Evolutionary conservation across 2,797 vertebrate species (phyloP), one percentile per base, ranked within the genome.

Genomic region (Pteropus rufus): DNA sequence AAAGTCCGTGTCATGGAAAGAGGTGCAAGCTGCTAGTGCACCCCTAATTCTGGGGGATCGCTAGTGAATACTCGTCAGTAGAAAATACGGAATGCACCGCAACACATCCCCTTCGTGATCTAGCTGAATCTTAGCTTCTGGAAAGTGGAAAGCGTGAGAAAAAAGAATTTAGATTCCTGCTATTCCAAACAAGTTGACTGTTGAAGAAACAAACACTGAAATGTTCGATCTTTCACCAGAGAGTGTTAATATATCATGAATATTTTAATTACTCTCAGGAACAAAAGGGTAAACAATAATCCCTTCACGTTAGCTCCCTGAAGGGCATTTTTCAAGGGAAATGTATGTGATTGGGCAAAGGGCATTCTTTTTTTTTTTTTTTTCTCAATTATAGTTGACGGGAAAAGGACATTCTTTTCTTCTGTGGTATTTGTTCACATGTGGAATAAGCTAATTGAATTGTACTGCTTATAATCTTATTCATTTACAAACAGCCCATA

Each of bases 401-500:
- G 10, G 18, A 83, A 91, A 92, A 86, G 29, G 58, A 92, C 89
- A 83, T 82, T 83, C 62, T 70, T 70, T 79, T 75, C 56, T 81
- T 89, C 75, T 82, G 70, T 80, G 58, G 76, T 44, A 93, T 83
- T 70, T 92, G 10, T 93, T 89, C 83, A 89, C 54, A 93, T 39
- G 76, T 64, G n/a, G 29, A 96, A 80, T 56, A 60, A 83, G 29
- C 46, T 81, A 86, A 97, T 36, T 91, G 84, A 76, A 89, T 89
- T 93, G 91, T 89, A 67, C 18, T 56, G 12, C 85, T 84, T 62
- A 93, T 65, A 84, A 86, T 91, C 31, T 82, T 91, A 69, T 69
- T 95, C 65, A 96, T 84, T 95, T 89, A 67, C 76, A 90, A 95
- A 94, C n/a, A 94, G 11, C 2, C 76, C 91, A 76, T 60, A 91